Conservation (phyloP, 2,888 invertebrate genomes). For the Synergus gifuensis region DNA sequence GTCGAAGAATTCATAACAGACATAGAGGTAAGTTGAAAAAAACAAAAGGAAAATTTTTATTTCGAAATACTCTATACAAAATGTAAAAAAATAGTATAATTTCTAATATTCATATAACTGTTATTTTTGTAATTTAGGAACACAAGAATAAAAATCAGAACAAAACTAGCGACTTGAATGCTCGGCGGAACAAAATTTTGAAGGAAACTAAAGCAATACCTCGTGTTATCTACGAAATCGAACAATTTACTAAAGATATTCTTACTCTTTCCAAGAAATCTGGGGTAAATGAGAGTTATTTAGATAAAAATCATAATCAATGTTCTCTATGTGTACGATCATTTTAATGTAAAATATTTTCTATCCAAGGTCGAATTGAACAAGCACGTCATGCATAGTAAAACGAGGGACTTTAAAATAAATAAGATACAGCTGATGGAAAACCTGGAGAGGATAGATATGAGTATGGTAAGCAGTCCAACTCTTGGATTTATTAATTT, state of each 20-base stretch:
- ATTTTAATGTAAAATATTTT: slow-evolving; percentile 31
- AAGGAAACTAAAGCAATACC: slow-evolving; percentile 83
- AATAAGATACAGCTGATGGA: slow-evolving; percentile 80
- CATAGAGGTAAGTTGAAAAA: slow-evolving; percentile 77
- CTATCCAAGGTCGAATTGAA: slow-evolving; percentile 67
- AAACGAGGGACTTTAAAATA: slow-evolving; percentile 83
- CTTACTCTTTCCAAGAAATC: slow-evolving; percentile 82
- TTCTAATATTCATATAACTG: background rate
- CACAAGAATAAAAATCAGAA: slow-evolving; percentile 58
- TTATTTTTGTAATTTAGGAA: slow-evolving; percentile 55
- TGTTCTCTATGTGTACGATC: slow-evolving; percentile 20
- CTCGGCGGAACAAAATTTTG: slow-evolving; percentile 79
- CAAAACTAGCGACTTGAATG: slow-evolving; percentile 75
- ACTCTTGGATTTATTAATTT: background rate
- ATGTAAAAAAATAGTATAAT: background rate
- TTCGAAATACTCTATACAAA: background rate
- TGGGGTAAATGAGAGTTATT: slow-evolving; percentile 75
- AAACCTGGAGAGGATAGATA: slow-evolving; percentile 78
- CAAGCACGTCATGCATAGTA: slow-evolving; percentile 82
- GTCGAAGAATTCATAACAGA: slow-evolving; percentile 81
- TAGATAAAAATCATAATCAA: slow-evolving; percentile 15
- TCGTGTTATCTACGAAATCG: slow-evolving; percentile 82
- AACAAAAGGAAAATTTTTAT: background rate
- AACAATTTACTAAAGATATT: slow-evolving; percentile 82
- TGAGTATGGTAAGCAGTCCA: slow-evolving; percentile 65